Percentiles rank a stretch among this genome's conserved stretches.
Conservation (phyloP, 2,888 invertebrate genomes). For the Drosophila falleni region DNA sequence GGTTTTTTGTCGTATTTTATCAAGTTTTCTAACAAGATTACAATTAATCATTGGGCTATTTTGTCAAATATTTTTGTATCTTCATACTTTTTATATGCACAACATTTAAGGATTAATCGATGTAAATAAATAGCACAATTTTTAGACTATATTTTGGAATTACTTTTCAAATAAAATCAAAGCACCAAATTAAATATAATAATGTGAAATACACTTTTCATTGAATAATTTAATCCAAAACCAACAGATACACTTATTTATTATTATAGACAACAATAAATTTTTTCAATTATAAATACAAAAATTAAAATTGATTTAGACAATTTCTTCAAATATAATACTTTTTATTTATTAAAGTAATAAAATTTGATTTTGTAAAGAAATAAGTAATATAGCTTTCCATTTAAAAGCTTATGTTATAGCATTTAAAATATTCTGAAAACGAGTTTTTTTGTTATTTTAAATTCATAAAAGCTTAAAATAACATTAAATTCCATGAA, state of each 20-base stretch:
- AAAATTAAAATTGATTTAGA: background rate
- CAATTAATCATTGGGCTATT: slow-evolving; percentile 36
- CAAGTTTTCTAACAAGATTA: slow-evolving; percentile 43
- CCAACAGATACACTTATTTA: too few species aligned
- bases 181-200: background rate
- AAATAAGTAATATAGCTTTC: background rate
- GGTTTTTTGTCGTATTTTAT: slow-evolving; percentile 50
- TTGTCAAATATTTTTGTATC: slow-evolving; percentile 26
- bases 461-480: background rate
- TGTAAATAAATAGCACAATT: slow-evolving; percentile 1
- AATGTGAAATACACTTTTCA: too few species aligned
- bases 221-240: too few species aligned
- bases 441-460: background rate
- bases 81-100: slow-evolving; percentile 29
- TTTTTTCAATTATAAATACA: background rate
- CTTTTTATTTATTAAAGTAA: background rate
- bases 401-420: background rate
- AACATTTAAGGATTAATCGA: slow-evolving; percentile 27
- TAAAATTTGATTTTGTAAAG: background rate
- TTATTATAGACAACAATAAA: background rate
- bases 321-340: background rate
- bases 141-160: background rate
- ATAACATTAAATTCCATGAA: too few species aligned
- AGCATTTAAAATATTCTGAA: background rate
- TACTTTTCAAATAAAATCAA: background rate